Conservation (phyloP, 2,797 vertebrate genomes). For the Momotus momota region DNA sequence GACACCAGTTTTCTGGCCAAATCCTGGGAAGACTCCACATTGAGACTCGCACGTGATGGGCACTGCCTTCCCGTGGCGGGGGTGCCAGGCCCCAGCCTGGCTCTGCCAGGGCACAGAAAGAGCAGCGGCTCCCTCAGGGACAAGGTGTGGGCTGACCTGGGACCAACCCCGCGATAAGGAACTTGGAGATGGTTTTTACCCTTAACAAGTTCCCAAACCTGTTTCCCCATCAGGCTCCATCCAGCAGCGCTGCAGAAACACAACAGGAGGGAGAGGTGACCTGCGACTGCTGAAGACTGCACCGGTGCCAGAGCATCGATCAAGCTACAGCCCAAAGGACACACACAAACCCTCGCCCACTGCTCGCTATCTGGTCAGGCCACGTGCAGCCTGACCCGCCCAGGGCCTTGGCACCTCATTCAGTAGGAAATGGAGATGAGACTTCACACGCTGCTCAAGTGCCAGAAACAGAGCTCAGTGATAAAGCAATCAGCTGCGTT, state of each 20-base stretch:
- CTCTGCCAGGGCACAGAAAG: not conserved
- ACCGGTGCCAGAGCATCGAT: fast-evolving
- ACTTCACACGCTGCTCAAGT: not conserved
- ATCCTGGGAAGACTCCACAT: no score
- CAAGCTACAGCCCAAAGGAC: fast-evolving
- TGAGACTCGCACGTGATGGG: fast-evolving
- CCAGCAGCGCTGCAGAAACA: not conserved
- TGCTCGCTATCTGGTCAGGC: not conserved
- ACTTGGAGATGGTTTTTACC: not conserved
- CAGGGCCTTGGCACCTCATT: not conserved
- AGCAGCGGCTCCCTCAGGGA: not conserved
- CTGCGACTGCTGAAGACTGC: not conserved
- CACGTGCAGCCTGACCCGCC: not conserved
- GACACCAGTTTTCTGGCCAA: no score
- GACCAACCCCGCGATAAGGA: fast-evolving
- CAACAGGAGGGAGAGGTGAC: not conserved
- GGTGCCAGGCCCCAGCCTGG: not conserved
- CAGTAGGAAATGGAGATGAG: not conserved
- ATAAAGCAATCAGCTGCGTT: not conserved
- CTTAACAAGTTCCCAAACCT: not conserved
- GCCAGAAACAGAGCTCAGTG: not conserved
- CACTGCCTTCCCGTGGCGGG: not conserved
- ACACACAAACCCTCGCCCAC: not conserved
- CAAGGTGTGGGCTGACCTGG: fast-evolving
- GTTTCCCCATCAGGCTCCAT: not conserved